phyloP scores from a whole-genome alignment of 2,888 invertebrate species.

The Tiliacea aurago region DNA sequence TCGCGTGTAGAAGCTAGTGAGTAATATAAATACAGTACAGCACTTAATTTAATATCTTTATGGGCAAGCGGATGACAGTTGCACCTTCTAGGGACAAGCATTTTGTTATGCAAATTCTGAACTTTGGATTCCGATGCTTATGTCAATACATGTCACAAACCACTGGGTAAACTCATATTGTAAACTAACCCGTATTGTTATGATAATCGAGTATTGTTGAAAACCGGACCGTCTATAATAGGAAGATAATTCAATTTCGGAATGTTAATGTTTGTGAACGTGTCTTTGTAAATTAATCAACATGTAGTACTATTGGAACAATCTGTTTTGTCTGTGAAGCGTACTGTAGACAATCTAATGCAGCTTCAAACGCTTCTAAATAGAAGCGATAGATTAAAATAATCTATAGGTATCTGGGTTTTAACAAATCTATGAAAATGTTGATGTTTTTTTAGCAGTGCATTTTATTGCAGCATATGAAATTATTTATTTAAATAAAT shows the following conservation, averaged over 20 bases:
- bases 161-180: slow-evolving; percentile 61
- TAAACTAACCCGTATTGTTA: slow-evolving; percentile 68
- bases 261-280: slow-evolving; percentile 53
- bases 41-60: slow-evolving; percentile 24
- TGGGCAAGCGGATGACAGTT: slow-evolving; percentile 24
- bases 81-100: slow-evolving; percentile 55
- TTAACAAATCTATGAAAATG: neutral
- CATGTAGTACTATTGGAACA: neutral
- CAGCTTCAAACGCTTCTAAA: too few species aligned
- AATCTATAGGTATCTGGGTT: too few species aligned
- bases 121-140: slow-evolving; percentile 62
- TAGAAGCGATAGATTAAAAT: too few species aligned
- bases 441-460: neutral
- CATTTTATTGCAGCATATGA: neutral
- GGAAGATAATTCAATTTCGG: slow-evolving; percentile 56
- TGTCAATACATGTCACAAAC: slow-evolving; percentile 67
- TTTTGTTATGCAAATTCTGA: slow-evolving; percentile 68
- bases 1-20: neutral
- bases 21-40: slow-evolving; percentile 15
- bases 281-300: slow-evolving; percentile 45
- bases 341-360: neutral
- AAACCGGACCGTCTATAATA: slow-evolving; percentile 54
- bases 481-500: neutral
- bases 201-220: slow-evolving; percentile 71
- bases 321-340: neutral